These are phyloP conservation scores for Scaptomyza montana DNA, from an alignment of 1,140 invertebrate species.

Conservation along the genomic window DNA sequence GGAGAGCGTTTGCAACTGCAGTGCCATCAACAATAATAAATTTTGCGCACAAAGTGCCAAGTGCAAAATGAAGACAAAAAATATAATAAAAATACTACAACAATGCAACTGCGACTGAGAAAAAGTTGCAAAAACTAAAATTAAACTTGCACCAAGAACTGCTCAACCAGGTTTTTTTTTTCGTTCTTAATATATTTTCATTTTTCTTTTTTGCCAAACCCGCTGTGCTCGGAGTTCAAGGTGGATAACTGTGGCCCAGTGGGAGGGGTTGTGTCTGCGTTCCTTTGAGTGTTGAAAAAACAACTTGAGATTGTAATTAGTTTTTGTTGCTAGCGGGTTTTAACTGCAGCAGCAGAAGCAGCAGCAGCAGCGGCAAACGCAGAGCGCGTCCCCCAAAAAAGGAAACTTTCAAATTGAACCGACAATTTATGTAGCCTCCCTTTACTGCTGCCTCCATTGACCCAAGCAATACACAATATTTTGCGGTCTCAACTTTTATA, in stretches of 20 bases:
- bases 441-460: neutral
- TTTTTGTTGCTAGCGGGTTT: conserved; percentile 76
- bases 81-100: conserved; percentile 9
- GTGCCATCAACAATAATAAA: conserved; percentile 69
- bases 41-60: conserved; percentile 69
- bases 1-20: conserved; percentile 16
- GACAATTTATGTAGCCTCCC: neutral
- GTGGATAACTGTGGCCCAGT: conserved; percentile 9
- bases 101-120: conserved; percentile 29
- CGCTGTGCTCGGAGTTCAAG: conserved; percentile 48
- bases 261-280: conserved; percentile 15
- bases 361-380: conserved; percentile 1
- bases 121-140: conserved; percentile 77
- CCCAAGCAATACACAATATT: conserved; percentile 56
- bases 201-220: conserved; percentile 42
- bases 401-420: conserved; percentile 78
- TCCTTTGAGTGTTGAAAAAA: conserved; percentile 75
- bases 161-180: conserved; percentile 17
- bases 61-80: conserved; percentile 63
- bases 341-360: conserved; percentile 22
- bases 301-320: conserved; percentile 82
- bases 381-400: conserved; percentile 19
- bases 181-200: conserved; percentile 64
- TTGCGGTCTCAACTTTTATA: conserved; percentile 63
- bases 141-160: conserved; percentile 61